Base-by-base conservation (phyloP, 2,113 vertebrate genomes). In the Cervus canadensis region DNA sequence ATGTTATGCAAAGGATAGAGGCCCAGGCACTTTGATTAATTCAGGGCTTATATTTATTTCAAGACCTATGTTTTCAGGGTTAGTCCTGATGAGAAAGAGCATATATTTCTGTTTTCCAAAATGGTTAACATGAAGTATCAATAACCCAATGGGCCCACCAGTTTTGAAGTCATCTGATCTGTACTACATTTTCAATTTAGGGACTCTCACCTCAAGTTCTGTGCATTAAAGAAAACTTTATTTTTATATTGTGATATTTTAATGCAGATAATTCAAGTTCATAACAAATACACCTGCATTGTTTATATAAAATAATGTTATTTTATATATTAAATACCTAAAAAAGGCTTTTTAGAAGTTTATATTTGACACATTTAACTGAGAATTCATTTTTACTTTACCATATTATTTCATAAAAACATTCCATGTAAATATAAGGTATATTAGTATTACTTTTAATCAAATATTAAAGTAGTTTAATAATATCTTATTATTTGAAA, bases 111-210 rank as follows among this genome's bases (percentile, higher is more conserved):
- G 2, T 48, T 91, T 59, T 62, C 52, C 15, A 57, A 81, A 79
- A 17, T n/a, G 92, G 30, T 60, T 94, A 78, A 91, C 93, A 45
- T 4, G 17, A 89, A 87, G 6, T 23, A 23, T 36, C 56, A 83
- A 2, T 17, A 36, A 59, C 21, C 36, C 28, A 10, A 36, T 8
- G 17, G 16, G 8, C 26, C 30, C 28, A n/a, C 15, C 40, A 71
- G 59, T 81, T 89, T 93, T 88, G 12, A 97, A 97, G 96, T 71
- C 43, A 62, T 11, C n/a, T 74, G 54, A 86, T 76, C 36, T 50
- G 21, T 50, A 36, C 81, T 60, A 60, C n/a, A n/a, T 89, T 76
- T 96, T 83, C 62, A 93, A 87, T 87, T 89, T 86, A 43, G 16
- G 7, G 26, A 78, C 57, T 92, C 67, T 95, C 52, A 59, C 64